These are phyloP conservation scores for Calosoma granatense DNA, from an alignment of 1,140 invertebrate genomes.

Conservation along the genomic window DNA sequence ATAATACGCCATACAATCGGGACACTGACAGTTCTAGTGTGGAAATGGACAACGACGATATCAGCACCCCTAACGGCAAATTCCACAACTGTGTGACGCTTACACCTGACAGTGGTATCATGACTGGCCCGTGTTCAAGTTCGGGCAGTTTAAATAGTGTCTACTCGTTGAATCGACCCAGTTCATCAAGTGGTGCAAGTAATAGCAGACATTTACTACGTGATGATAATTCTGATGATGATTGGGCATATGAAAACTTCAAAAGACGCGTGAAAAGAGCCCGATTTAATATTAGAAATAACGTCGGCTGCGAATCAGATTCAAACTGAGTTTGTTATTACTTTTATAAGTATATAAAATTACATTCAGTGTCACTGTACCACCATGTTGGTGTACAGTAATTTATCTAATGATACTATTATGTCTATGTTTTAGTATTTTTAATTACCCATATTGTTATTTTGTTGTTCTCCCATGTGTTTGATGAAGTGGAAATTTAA, in stretches of 20 bases:
- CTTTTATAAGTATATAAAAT: no score
- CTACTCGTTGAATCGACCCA: slow-evolving; percentile 25
- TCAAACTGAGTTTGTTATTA: slow-evolving; percentile 35
- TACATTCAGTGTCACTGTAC: no score
- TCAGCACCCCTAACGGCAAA: slow-evolving; percentile 17
- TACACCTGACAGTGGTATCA: slow-evolving; percentile 25
- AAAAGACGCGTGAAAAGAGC: slow-evolving; percentile 42
- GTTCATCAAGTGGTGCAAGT: slow-evolving; percentile 30
- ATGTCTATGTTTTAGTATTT: no score
- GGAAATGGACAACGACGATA: slow-evolving; percentile 27
- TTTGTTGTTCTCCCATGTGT: no score
- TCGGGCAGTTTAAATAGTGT: slow-evolving; percentile 10
- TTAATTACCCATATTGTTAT: no score
- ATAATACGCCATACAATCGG: slow-evolving; percentile 25
- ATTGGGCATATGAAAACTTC: slow-evolving; percentile 38
- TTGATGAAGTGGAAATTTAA: no score
- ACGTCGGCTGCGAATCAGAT: slow-evolving; percentile 42
- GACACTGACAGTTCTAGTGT: slow-evolving; percentile 4
- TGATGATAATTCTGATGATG: slow-evolving; percentile 36
- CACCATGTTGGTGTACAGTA: no score
- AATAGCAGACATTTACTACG: slow-evolving; percentile 20
- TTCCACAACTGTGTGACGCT: slow-evolving; percentile 18
- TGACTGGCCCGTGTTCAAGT: slow-evolving; percentile 27
- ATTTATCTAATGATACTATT: no score
- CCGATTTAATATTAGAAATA: slow-evolving; percentile 41